Evolutionary conservation across 2,113 vertebrate genomes (phyloP).

Genomic region (Trichomycterus rosablanca): DNA sequence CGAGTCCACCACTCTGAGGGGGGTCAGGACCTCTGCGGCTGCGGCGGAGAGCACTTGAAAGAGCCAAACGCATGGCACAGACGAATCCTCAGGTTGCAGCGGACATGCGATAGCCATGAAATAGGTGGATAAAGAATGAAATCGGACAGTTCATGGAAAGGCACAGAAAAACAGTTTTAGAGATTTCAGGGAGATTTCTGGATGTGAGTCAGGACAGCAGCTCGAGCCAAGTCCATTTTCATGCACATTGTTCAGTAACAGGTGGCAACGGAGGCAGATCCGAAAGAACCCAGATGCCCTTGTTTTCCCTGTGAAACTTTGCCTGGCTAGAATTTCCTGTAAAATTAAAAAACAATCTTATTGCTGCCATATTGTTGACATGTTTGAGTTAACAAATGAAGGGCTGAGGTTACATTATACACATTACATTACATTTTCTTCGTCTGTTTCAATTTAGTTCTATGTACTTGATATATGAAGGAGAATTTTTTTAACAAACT

Average conservation of each 20-base stretch:
- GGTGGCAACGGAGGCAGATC: conserved; percentile 51
- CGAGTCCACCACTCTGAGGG: conserved; percentile 54
- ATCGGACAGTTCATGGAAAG: conserved; percentile 7
- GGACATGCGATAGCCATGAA: conserved; percentile 59
- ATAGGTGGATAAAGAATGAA: conserved; percentile 35
- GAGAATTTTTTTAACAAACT: no score
- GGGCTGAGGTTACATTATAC: no score
- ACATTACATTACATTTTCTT: no score
- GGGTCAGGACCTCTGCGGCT: conserved; percentile 55
- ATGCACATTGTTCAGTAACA: conserved; percentile 49
- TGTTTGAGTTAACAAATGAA: no score
- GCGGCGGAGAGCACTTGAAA: conserved; percentile 51
- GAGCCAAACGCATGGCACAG: conserved; percentile 58
- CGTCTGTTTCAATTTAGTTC: no score
- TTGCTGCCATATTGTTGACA: not conserved
- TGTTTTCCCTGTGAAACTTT: not conserved
- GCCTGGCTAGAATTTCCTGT: not conserved
- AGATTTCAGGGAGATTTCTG: conserved; percentile 47
- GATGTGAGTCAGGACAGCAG: conserved; percentile 38
- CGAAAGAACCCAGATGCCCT: conserved; percentile 5
- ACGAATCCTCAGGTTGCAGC: conserved; percentile 37
- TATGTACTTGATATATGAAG: no score
- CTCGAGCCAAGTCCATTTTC: conserved; percentile 52
- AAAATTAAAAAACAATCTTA: not conserved
- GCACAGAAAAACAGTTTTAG: conserved; percentile 50